A percentile compares a stretch with the other conserved stretches of the same genome.
These are phyloP conservation scores for Candidula unifasciata DNA, from an alignment of 2,888 invertebrate species.

Conservation along the genomic window DNA sequence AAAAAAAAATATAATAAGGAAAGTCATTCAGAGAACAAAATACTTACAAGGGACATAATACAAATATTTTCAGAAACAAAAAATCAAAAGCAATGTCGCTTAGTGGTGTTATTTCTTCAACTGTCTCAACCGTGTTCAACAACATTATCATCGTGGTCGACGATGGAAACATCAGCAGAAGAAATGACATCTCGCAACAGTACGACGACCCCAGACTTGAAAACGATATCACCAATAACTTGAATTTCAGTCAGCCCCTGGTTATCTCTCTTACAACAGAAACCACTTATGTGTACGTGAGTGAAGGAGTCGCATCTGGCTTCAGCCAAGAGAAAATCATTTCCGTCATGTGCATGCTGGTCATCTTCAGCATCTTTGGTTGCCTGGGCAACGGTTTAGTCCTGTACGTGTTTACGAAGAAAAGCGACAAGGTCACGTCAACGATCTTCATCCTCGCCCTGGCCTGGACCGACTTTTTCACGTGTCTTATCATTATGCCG, in stretches of 20 bases:
- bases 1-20: background rate
- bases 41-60: background rate
- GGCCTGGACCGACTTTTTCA: constrained; percentile 58
- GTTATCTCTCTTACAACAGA: background rate
- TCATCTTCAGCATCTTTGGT: constrained; percentile 70
- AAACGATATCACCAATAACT: background rate
- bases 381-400: constrained; percentile 74
- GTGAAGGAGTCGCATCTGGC: background rate
- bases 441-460: constrained; percentile 67
- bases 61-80: too few relatives aligned
- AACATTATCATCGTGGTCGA: constrained; percentile 36
- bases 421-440: constrained; percentile 67
- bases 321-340: constrained; percentile 36
- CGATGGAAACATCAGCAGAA: constrained; percentile 5
- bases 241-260: background rate
- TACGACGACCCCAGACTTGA: background rate
- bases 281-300: background rate
- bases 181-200: background rate
- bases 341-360: constrained; percentile 65
- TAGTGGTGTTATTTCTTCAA: constrained; percentile 22
- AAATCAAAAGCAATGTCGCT: background rate
- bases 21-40: background rate
- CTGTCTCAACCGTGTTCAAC: constrained; percentile 31
- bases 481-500: constrained; percentile 58
- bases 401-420: constrained; percentile 72